Percentiles rank a stretch among this genome's conserved stretches.
Conservation (phyloP, 2,797 vertebrate species). For the Aphelocoma californica region DNA sequence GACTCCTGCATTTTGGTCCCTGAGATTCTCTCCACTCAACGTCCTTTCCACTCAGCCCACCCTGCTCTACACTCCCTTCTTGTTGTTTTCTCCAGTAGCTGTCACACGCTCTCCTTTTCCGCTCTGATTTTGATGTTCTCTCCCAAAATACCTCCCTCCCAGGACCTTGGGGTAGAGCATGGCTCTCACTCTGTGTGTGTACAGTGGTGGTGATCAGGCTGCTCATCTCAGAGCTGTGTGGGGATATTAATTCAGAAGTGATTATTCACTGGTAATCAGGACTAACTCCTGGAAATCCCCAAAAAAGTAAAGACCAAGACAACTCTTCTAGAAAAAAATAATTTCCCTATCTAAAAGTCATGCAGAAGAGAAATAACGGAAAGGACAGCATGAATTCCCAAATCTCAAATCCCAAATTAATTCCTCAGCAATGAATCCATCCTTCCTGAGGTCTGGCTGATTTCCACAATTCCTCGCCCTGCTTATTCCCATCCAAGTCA, state of each 20-base stretch:
- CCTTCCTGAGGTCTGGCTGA: neutral
- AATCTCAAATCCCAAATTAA: neutral
- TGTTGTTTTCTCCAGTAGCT: neutral
- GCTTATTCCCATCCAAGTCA: neutral
- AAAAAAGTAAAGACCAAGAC: neutral
- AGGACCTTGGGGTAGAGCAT: neutral
- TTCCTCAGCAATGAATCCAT: neutral
- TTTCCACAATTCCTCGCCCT: neutral
- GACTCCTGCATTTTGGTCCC: neutral
- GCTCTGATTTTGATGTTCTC: neutral
- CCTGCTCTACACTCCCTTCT: neutral
- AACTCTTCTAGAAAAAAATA: neutral
- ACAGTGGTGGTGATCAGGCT: neutral
- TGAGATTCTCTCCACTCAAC: neutral
- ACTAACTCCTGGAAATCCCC: neutral
- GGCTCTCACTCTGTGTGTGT: neutral
- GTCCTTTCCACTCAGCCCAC: neutral
- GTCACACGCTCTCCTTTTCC: neutral
- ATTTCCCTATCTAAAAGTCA: neutral
- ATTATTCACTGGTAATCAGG: neutral
- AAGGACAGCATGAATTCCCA: neutral
- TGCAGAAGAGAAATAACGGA: neutral
- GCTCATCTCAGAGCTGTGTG: neutral
- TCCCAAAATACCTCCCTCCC: neutral
- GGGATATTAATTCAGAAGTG: neutral